Percentiles rank a stretch among this genome's conserved stretches.
Conservation (phyloP, 1,140 invertebrate species). For the Coboldia fuscipes region DNA sequence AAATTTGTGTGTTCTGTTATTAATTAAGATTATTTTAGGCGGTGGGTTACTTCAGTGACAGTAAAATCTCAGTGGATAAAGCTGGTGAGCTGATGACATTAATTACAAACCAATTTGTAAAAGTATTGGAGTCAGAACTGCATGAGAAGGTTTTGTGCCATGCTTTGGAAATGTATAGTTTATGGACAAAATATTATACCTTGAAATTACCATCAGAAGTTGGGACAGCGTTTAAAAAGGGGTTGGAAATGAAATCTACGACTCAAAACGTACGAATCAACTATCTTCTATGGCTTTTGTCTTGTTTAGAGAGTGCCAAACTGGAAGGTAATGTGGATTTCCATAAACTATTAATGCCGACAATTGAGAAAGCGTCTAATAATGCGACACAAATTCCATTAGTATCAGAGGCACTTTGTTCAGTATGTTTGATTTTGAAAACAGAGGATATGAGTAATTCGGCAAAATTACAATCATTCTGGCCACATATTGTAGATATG, state of each 20-base stretch:
- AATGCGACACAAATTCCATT: slow-evolving; percentile 32
- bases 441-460: slow-evolving; percentile 20
- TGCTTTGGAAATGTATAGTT: slow-evolving; percentile 53
- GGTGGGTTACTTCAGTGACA: slow-evolving; percentile 57
- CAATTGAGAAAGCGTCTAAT: slow-evolving; percentile 43
- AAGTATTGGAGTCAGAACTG: slow-evolving; percentile 69
- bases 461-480: slow-evolving; percentile 29
- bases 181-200: slow-evolving; percentile 52
- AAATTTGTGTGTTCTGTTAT: neutral
- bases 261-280: slow-evolving; percentile 53
- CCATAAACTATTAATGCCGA: slow-evolving; percentile 34
- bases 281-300: slow-evolving; percentile 50
- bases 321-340: slow-evolving; percentile 26
- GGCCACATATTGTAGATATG: slow-evolving; percentile 43
- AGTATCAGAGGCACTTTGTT: slow-evolving; percentile 59
- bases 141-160: slow-evolving; percentile 78
- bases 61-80: slow-evolving; percentile 36
- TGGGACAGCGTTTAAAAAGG: slow-evolving; percentile 59
- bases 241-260: slow-evolving; percentile 53
- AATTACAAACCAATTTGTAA: slow-evolving; percentile 45
- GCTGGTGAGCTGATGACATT: slow-evolving; percentile 33
- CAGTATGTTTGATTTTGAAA: slow-evolving; percentile 49
- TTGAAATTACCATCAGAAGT: slow-evolving; percentile 45
- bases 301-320: slow-evolving; percentile 32
- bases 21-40: slow-evolving; percentile 28